Base-by-base conservation (phyloP, 2,888 invertebrate genomes). In the Azorinus chamasolen region DNA sequence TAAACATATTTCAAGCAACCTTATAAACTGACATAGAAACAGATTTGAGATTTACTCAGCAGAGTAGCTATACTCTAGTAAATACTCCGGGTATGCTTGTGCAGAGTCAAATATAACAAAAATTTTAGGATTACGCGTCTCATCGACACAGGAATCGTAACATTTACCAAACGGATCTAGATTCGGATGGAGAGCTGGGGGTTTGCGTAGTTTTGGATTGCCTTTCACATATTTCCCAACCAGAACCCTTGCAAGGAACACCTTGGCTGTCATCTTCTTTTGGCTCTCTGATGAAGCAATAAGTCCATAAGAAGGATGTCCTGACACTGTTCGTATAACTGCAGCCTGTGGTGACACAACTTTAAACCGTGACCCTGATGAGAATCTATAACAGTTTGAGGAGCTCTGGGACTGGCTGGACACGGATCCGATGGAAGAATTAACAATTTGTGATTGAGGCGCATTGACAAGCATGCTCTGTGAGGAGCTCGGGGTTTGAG, bases 41-140 rank as follows among this genome's bases (percentile, higher is more conserved):
- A 10, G 32, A 4, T 32, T 32, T 10, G 10, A 10, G 4, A 6
- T 32, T 32, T 32, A 32, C 32, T 32, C 32, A 32, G 10, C 32
- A 32, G 32, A 32, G 27, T 75, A 70, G 6, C 70, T 59, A 58
- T 92, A 92, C 55, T 91, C 90, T 8, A 92, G 84, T 14, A 91
- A 72, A 72, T 91, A 92, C 61, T 91, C 91, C 0, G 92, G 92
- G 65, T 91, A 91, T 14, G 90, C 90, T 72, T 92, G 92, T 18
- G 89, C 84, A 63, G 85, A 88, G 72, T 92, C 91, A 86, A 92
- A 92, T 63, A 92, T 88, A 27, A 92, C 91, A 83, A 86, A 91
- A 25, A 91, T 90, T 50, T 88, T 86, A 0, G 92, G 91, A 48
- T 85, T 79, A 32, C 75, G 79, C 45, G 87, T 83, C 63, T 90